Evolutionary conservation across 2,797 vertebrate genomes (phyloP).

Genomic region (Megalops cyprinoides): DNA sequence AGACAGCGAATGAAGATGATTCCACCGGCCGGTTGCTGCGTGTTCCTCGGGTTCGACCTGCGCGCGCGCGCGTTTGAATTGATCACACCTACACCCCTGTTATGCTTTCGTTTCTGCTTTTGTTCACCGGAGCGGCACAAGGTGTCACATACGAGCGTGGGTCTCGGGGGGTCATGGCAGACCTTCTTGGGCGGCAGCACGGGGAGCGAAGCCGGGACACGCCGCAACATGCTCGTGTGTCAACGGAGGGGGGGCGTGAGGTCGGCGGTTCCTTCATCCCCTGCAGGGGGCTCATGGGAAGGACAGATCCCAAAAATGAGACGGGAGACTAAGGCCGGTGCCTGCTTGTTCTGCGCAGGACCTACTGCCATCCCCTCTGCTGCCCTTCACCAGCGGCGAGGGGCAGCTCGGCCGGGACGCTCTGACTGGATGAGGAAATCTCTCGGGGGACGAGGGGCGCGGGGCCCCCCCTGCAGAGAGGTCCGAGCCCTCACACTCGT

Average conservation of each 20-base stretch:
- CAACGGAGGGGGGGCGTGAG: neutral
- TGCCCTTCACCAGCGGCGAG: neutral
- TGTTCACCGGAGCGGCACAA: neutral
- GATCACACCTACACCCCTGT: no score
- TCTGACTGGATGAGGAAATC: neutral
- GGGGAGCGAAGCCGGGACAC: neutral
- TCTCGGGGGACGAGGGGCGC: neutral
- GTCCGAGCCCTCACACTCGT: neutral
- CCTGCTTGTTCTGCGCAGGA: no score
- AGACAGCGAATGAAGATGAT: slow-evolving; percentile 12
- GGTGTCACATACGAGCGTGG: neutral
- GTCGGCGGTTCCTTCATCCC: no score
- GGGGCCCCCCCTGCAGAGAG: neutral
- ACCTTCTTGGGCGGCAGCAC: neutral
- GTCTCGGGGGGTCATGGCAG: neutral
- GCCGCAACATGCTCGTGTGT: neutral
- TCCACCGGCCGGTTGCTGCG: slow-evolving; percentile 12
- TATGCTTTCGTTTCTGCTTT: neutral
- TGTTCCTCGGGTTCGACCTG: slow-evolving; percentile 3
- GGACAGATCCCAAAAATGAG: no score
- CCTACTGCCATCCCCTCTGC: no score
- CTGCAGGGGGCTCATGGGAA: neutral
- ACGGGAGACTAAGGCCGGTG: no score
- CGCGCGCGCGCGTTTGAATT: no score
- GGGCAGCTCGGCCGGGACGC: neutral